phyloP scores from a whole-genome alignment of 1,140 invertebrate genomes.

The Mycetomoellerius zeteki region DNA sequence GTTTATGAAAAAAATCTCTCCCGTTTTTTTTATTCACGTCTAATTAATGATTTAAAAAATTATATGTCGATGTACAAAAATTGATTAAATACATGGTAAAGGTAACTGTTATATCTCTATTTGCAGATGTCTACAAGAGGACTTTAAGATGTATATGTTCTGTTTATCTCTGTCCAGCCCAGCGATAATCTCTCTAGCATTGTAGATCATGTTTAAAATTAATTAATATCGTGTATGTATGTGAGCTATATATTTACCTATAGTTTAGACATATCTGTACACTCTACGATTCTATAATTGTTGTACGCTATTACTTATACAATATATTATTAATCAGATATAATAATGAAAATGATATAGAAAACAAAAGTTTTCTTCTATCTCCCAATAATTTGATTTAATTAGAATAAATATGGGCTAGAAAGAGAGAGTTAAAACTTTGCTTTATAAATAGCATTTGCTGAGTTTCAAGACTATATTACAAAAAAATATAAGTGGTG shows the following conservation, averaged over 20 bases:
- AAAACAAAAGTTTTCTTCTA: constrained; percentile 23
- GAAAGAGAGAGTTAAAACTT: constrained; percentile 45
- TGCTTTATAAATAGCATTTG: constrained; percentile 25
- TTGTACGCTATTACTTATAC: constrained; percentile 51
- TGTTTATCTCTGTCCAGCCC: constrained; percentile 37
- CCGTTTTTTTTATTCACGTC: neutral
- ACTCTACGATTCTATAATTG: constrained; percentile 52
- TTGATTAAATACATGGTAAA: constrained; percentile 28
- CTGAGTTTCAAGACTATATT: constrained; percentile 7
- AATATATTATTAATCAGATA: constrained; percentile 48
- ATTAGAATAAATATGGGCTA: constrained; percentile 50
- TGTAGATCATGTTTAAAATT: constrained; percentile 24
- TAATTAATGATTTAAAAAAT: constrained; percentile 28
- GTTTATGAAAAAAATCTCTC: constrained; percentile 32
- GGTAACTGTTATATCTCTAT: constrained; percentile 13
- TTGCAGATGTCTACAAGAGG: constrained; percentile 17
- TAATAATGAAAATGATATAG: constrained; percentile 36
- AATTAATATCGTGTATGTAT: constrained; percentile 41
- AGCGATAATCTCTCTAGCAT: constrained; percentile 24
- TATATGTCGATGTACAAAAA: constrained; percentile 29
- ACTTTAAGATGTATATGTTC: constrained; percentile 21
- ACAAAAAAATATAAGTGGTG: constrained; percentile 24
- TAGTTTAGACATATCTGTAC: constrained; percentile 54
- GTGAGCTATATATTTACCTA: constrained; percentile 46
- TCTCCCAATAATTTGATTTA: neutral